Evolutionary conservation across 2,888 invertebrate genomes (phyloP).

Genomic region (Platynereis dumerilii): DNA sequence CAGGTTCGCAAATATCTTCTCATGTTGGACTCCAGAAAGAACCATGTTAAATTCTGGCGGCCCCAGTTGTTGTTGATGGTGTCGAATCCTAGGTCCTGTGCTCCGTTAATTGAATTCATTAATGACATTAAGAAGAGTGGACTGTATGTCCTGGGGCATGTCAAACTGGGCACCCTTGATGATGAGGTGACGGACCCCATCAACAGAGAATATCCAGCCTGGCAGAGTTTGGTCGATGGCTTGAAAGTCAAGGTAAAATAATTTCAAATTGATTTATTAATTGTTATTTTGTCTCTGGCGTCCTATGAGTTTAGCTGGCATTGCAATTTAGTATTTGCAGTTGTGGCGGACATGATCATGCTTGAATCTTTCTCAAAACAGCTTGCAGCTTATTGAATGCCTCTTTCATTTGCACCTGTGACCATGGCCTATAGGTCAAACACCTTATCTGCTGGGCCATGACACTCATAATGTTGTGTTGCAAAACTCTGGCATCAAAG

Average conservation of each 20-base stretch:
- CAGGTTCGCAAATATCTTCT: conserved; percentile 96
- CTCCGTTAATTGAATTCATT: conserved; percentile 93
- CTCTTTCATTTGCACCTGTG: too few relatives aligned
- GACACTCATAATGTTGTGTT: too few relatives aligned
- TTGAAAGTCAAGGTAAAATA: conserved; percentile 73
- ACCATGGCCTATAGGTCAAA: too few relatives aligned
- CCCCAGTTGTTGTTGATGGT: conserved; percentile 95
- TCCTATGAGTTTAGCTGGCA: too few relatives aligned
- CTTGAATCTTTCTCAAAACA: background rate
- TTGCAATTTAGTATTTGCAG: too few relatives aligned
- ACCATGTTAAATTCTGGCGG: conserved; percentile 99
- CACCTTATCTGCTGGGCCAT: too few relatives aligned
- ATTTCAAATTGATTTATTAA: conserved; percentile 5
- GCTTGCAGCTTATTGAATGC: background rate
- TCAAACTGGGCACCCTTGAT: conserved; percentile 69
- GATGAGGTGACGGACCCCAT: conserved; percentile 73
- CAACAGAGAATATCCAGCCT: conserved; percentile 80
- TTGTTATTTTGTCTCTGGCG: too few relatives aligned
- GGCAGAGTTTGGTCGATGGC: conserved; percentile 94
- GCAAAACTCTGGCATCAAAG: too few relatives aligned
- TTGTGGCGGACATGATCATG: too few relatives aligned
- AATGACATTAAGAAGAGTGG: conserved; percentile 95
- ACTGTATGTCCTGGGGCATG: conserved; percentile 86
- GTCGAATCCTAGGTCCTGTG: conserved; percentile 85
- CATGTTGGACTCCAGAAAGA: conserved; percentile 92